phyloP scores from a whole-genome alignment of 2,888 invertebrate genomes.

The Habroteleia sp. region DNA sequence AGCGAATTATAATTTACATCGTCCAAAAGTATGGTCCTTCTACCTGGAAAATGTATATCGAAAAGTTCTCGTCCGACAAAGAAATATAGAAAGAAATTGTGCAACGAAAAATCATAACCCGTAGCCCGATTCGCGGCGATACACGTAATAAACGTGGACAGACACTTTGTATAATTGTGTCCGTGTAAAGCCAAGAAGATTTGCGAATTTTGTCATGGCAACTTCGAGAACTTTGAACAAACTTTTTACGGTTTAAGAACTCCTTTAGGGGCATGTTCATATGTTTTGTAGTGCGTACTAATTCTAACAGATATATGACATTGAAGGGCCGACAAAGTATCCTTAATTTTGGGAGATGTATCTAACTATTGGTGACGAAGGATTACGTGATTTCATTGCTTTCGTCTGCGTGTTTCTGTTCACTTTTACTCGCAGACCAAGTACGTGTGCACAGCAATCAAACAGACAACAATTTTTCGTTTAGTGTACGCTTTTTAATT shows the following conservation, averaged over 20 bases:
- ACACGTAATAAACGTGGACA: conserved; percentile 1
- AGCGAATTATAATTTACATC: background rate
- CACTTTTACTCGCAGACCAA: conserved; percentile 4
- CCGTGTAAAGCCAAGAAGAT: conserved; percentile 60
- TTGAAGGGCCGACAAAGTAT: conserved; percentile 73
- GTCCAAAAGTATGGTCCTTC: too few species aligned
- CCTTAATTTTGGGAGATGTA: conserved; percentile 30
- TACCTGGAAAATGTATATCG: background rate
- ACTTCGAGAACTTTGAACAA: conserved; percentile 1
- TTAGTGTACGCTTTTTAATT: conserved; percentile 10
- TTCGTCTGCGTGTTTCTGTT: conserved; percentile 30
- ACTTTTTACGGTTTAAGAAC: background rate
- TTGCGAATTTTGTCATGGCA: background rate
- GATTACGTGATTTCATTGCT: conserved; percentile 48
- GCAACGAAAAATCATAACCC: too few species aligned
- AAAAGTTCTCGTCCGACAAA: conserved; percentile 3
- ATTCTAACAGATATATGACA: conserved; percentile 67
- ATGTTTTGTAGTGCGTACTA: conserved; percentile 58
- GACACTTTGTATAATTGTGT: conserved; percentile 77
- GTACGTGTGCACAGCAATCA: conserved; percentile 15
- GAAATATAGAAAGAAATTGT: background rate
- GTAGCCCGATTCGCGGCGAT: too few species aligned
- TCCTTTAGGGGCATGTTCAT: conserved; percentile 49
- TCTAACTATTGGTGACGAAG: conserved; percentile 35
- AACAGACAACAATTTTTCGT: background rate